These are phyloP conservation scores for Leptinotarsa juncta DNA, from an alignment of 2,888 invertebrate species.

Conservation along the genomic window DNA sequence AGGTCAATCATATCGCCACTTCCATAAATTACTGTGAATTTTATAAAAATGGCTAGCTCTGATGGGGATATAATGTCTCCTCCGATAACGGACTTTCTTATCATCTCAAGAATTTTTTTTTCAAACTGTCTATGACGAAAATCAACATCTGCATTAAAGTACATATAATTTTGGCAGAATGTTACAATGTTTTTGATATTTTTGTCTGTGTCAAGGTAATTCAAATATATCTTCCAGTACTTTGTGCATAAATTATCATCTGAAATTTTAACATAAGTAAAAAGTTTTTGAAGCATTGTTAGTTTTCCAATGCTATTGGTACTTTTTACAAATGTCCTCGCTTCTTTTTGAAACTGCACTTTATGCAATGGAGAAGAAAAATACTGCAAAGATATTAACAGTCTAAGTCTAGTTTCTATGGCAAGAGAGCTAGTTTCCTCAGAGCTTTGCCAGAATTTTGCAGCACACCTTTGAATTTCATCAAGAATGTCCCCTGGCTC, in stretches of 20 bases:
- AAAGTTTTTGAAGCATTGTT: conserved; percentile 64
- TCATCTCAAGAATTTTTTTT: conserved; percentile 60
- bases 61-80: conserved; percentile 62
- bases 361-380: conserved; percentile 66
- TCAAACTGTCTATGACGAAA: conserved; percentile 68
- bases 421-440: conserved; percentile 51
- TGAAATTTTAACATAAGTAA: conserved; percentile 67
- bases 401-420: conserved; percentile 58
- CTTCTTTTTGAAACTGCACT: conserved; percentile 61
- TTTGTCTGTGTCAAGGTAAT: conserved; percentile 56
- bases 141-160: conserved; percentile 68
- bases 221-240: conserved; percentile 66
- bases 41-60: conserved; percentile 58
- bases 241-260: conserved; percentile 64
- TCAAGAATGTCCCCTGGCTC: conserved; percentile 67
- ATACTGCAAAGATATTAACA: conserved; percentile 65
- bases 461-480: conserved; percentile 63
- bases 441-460: conserved; percentile 59
- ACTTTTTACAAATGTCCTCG: conserved; percentile 59
- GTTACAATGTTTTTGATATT: conserved; percentile 60
- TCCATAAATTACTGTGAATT: conserved; percentile 41
- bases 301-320: conserved; percentile 56
- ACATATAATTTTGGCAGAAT: conserved; percentile 68
- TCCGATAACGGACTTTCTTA: conserved; percentile 59
- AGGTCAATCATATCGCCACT: conserved; percentile 42